phyloP scores from a whole-genome alignment of 2,888 invertebrate species.

The Podotricha telesiphe region DNA sequence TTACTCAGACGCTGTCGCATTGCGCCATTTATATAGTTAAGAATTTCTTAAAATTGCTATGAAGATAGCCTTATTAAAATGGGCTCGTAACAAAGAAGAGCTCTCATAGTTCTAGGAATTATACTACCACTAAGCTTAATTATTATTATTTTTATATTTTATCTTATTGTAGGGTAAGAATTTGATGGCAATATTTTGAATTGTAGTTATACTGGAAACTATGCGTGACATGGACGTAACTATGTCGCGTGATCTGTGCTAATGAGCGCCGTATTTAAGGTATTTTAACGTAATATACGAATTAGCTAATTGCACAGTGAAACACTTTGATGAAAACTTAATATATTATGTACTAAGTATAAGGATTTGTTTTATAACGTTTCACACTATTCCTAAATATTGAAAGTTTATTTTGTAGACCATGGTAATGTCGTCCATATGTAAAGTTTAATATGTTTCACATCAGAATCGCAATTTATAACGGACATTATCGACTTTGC shows the following conservation, averaged over 20 bases:
- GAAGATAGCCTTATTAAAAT: neutral
- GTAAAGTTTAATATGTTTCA: too few relatives aligned
- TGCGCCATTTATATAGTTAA: too few relatives aligned
- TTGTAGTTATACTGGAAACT: conserved; percentile 6
- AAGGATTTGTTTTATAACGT: neutral
- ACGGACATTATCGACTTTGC: too few relatives aligned
- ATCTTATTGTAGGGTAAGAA: conserved; percentile 1
- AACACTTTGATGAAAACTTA: conserved; percentile 14
- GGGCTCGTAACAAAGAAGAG: neutral
- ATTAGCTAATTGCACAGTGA: conserved; percentile 25
- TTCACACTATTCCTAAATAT: neutral
- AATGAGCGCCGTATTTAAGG: conserved; percentile 38
- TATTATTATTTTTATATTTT: neutral
- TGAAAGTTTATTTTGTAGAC: neutral
- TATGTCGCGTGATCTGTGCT: conserved; percentile 40
- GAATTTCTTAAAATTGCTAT: too few relatives aligned
- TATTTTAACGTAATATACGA: conserved; percentile 25
- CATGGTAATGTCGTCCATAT: neutral
- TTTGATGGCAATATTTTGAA: conserved; percentile 13
- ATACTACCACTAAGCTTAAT: neutral
- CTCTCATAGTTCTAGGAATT: conserved; percentile 3
- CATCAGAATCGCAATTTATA: too few relatives aligned
- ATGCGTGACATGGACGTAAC: conserved; percentile 36
- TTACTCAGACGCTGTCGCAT: too few relatives aligned
- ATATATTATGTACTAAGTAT: neutral